phyloP scores from a whole-genome alignment of 2,888 invertebrate genomes.

The Folsomia manolachei region DNA sequence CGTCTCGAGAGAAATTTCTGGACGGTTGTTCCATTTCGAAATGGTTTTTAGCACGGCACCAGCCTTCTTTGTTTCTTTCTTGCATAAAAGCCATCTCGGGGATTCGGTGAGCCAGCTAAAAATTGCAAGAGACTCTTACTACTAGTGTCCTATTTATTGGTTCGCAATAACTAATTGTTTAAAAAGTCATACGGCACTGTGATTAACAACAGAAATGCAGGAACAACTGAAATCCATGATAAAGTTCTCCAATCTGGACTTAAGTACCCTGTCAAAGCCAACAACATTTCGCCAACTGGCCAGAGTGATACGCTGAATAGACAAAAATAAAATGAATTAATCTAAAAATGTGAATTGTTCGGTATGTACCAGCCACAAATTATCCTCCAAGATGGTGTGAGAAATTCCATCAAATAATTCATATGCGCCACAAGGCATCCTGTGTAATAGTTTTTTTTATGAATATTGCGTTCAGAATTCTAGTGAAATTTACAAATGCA shows the following conservation, averaged over 20 bases:
- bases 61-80: conserved; percentile 40
- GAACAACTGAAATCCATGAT: conserved; percentile 31
- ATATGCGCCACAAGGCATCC: conserved; percentile 43
- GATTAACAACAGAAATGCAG: conserved; percentile 34
- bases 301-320: conserved; percentile 43
- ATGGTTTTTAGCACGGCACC: conserved; percentile 31
- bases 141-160: background rate
- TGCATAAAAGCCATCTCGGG: conserved; percentile 42
- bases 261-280: conserved; percentile 37
- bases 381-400: conserved; percentile 44
- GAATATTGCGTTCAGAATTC: too few relatives aligned
- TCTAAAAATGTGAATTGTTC: too few relatives aligned
- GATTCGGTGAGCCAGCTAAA: conserved; percentile 41
- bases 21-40: conserved; percentile 40
- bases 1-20: conserved; percentile 21
- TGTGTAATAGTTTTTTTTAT: too few relatives aligned
- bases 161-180: background rate
- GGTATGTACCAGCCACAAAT: conserved; percentile 48
- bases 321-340: too few relatives aligned
- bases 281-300: conserved; percentile 46
- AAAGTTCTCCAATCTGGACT: conserved; percentile 40
- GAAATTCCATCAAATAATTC: conserved; percentile 48
- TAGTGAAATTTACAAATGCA: background rate
- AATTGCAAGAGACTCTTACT: background rate
- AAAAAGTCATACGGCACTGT: conserved; percentile 32